Evolutionary conservation across 2,113 vertebrate genomes (phyloP).

Genomic region (Narcine bancroftii): DNA sequence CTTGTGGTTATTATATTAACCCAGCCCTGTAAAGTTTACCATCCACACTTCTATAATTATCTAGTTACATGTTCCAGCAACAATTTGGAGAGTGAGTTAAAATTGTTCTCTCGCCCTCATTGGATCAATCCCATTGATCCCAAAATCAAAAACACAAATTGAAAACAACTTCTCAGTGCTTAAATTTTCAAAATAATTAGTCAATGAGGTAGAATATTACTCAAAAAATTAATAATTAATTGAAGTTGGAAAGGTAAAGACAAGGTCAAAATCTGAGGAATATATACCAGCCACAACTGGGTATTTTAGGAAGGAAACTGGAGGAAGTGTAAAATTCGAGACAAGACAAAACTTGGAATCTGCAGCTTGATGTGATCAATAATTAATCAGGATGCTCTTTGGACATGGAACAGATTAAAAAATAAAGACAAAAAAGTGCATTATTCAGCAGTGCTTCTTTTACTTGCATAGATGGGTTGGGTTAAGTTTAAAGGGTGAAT

Average conservation of each 20-base stretch:
- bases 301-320: conserved; percentile 11
- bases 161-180: not conserved
- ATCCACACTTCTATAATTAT: not conserved
- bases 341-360: not conserved
- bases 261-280: conserved; percentile 29
- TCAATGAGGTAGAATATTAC: conserved; percentile 16
- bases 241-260: not conserved
- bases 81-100: conserved; percentile 20
- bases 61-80: conserved; percentile 1
- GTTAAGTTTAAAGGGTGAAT: not conserved
- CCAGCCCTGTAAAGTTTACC: not conserved
- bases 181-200: conserved; percentile 17
- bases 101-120: not conserved
- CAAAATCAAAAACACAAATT: conserved; percentile 20
- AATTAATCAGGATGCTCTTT: conserved; percentile 34
- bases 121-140: conserved; percentile 7
- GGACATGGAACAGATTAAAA: conserved; percentile 17
- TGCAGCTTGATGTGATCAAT: conserved; percentile 14
- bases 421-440: conserved; percentile 3
- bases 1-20: not conserved
- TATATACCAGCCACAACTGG: not conserved
- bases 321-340: not conserved
- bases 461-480: not conserved
- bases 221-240: conserved; percentile 13
- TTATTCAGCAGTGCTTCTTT: not conserved